A percentile compares a stretch with the other conserved stretches of the same genome.
phyloP scores from a whole-genome alignment of 1,140 invertebrate species.

The Bombus cullumanus region DNA sequence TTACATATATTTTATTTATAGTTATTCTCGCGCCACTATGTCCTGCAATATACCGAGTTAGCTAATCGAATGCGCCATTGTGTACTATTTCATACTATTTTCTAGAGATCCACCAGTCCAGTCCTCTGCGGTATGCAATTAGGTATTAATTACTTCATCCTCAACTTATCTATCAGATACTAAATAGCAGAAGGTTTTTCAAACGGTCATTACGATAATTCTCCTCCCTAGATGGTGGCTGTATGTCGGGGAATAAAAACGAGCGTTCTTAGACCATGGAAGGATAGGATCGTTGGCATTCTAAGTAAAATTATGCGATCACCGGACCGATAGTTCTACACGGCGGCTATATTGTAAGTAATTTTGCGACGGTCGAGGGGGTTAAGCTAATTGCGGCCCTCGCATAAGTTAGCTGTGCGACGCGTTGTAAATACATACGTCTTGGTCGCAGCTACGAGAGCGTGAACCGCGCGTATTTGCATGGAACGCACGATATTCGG shows the following conservation, averaged over 20 bases:
- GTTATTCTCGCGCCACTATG: too few species aligned
- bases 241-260: not conserved
- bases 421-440: constrained; percentile 52
- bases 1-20: too few species aligned
- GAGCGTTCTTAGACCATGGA: not conserved
- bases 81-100: too few species aligned
- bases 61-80: too few species aligned
- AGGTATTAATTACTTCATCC: too few species aligned
- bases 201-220: too few species aligned
- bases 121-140: too few species aligned
- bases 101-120: too few species aligned
- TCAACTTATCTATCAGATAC: too few species aligned
- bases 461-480: constrained; percentile 48
- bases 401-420: constrained; percentile 52
- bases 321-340: constrained; percentile 57
- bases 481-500: constrained; percentile 44
- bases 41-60: too few species aligned
- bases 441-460: constrained; percentile 32
- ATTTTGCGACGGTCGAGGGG: constrained; percentile 54
- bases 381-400: constrained; percentile 60
- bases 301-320: constrained; percentile 44
- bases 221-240: too few species aligned
- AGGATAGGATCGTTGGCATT: not conserved
- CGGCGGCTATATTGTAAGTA: constrained; percentile 53
- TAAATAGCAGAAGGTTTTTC: too few species aligned